Evolutionary conservation across 1,140 invertebrate genomes (phyloP), one percentile per base, ranked within the genome.

Genomic region (Platyura marginata): DNA sequence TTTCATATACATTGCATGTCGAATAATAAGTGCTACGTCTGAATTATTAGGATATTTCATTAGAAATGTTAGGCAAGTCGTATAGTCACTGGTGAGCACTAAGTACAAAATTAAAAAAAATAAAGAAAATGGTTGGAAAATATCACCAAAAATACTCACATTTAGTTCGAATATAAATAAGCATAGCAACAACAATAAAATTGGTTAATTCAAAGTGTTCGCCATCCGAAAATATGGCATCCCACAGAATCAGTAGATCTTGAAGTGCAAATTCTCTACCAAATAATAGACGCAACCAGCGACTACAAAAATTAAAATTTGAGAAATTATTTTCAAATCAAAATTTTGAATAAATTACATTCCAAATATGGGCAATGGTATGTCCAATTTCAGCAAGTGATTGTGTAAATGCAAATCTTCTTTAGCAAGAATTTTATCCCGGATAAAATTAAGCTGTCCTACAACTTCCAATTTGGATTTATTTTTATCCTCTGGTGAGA

Each of bases 231-330:
- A 88, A 84, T 22, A 87, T 72, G 23, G 79, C 81, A 50, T 86
- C 81, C 83, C 83, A 87, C 2, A 87, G 53, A 20, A 76, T 68
- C 10, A 85, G 62, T 22, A 86, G 57, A 52, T 85, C 81, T 34
- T 75, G 62, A 41, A 86, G 67, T 15, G 77, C 69, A 60, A 85
- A 86, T 58, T 87, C 83, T 13, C 83, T 66, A 0, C 81, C 82
- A 65, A 87, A 87, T 2, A 87, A 57, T 32, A 87, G 56, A 10
- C 83, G 67, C 10, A 87, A 57, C 83, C 83, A 87, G 2, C 83
- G 79, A 47, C 81, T 85, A 59, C 0, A 66, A 62, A 25, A 38
- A 16, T 41, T 54, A 36, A 32, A 38, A 40, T 10, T 3, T 9
- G 11, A 20, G 13, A 19, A 10, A 16, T 13, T 9, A 11, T 36